Evolutionary conservation across 2,113 vertebrate genomes (phyloP), one percentile per base, ranked within the genome.

Genomic region (Galeopterus variegatus): DNA sequence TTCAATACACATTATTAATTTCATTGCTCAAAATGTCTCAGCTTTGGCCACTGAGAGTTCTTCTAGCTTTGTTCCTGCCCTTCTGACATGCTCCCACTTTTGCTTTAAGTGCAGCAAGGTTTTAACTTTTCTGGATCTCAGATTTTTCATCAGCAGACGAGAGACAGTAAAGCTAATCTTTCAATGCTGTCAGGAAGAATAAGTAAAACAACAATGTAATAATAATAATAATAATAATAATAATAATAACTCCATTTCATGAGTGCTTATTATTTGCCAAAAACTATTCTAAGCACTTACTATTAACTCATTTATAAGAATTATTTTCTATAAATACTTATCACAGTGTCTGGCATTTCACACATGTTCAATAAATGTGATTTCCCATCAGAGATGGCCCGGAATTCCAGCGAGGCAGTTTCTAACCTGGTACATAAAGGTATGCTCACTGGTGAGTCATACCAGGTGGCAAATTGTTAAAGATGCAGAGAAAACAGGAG

Each of bases 271-370:
- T 41, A 75, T 33, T 8, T 23, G 6, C 2, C 64, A 52, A 9
- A 26, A 60, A 79, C 45, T 64, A 83, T 52, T 65, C 33, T 50
- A 76, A 76, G 33, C 70, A 64, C 64, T 76, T 95, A 88, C 15
- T 52, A 91, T 82, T 48, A 79, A 92, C 54, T 56, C 54, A 72
- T 70, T 93, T 50, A 24, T 73, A 96, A 93, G 19, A 91, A 48
- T 73, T 15, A 31, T 15, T 70, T 48, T 77, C n/a, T 60, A 11
- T 54, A 72, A 72, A 7, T 23, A 54, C 33, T 64, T 58, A 58
- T 54, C 33, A 81, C 54, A n/a, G 33, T 50, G 13, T 81, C 58
- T 50, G n/a, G 60, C 23, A 58, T 33, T 87, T 33, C 9, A 14
- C 6, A 14, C 3, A 76, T 23, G 5, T 75, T 90, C 33, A 33